phyloP scores from a whole-genome alignment of 2,113 vertebrate genomes.

The Bufo bufo region DNA sequence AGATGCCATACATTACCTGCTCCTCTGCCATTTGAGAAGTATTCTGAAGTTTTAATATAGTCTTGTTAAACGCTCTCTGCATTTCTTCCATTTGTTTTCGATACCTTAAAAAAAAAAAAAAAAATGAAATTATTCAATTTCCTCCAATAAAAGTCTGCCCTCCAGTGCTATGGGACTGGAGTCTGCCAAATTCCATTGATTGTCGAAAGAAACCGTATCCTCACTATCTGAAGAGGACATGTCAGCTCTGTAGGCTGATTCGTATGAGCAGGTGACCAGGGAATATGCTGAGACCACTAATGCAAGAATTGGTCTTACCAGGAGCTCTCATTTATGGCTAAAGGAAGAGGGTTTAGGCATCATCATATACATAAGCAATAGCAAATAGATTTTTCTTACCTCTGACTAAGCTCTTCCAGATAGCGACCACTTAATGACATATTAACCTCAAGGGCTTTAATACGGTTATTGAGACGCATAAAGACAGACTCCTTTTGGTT shows the following conservation, averaged over 20 bases:
- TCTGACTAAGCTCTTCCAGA: conserved; percentile 96
- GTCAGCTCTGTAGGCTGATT: no score
- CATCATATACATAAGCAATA: background rate
- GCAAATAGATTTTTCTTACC: conserved; percentile 70
- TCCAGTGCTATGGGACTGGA: no score
- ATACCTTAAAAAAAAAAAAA: conserved; percentile 76
- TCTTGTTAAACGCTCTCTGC: conserved; percentile 98
- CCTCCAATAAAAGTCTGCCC: no score
- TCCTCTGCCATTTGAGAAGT: conserved; percentile 95
- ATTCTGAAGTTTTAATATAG: conserved; percentile 97
- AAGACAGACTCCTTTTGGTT: conserved; percentile 98
- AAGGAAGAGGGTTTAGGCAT: background rate
- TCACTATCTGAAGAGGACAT: no score
- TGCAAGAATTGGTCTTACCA: no score
- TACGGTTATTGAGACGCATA: conserved; percentile 98
- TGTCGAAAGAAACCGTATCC: no score
- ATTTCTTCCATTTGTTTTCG: conserved; percentile 99
- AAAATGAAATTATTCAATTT: background rate
- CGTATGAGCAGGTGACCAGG: no score
- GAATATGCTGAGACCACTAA: no score
- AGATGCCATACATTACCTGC: conserved; percentile 79
- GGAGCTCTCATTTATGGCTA: background rate
- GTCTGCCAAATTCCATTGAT: no score
- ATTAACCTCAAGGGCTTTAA: conserved; percentile 97
- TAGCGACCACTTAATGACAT: conserved; percentile 98